Evolutionary conservation across 2,797 vertebrate genomes (phyloP).

Genomic region (Melanotaenia parkinsoni): DNA sequence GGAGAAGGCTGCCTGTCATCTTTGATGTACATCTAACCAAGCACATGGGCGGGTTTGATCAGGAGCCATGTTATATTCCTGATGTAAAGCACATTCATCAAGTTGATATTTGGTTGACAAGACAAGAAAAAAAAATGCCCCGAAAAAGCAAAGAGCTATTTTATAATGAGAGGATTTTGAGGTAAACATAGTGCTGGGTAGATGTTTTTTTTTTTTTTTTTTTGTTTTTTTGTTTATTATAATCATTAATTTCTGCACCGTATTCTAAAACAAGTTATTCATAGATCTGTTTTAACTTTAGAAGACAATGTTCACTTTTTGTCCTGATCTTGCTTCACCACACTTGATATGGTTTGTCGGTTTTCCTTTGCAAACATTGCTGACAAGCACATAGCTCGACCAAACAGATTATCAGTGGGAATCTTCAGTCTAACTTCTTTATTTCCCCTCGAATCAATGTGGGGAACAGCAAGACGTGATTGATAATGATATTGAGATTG

Average conservation of each 20-base stretch:
- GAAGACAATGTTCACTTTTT: constrained; percentile 18
- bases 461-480: constrained; percentile 85
- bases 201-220: neutral
- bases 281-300: constrained; percentile 14
- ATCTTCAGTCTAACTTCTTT: constrained; percentile 88
- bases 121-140: constrained; percentile 36
- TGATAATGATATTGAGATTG: constrained; percentile 93
- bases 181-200: constrained; percentile 34
- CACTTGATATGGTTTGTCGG: constrained; percentile 50
- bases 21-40: constrained; percentile 83
- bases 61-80: constrained; percentile 58
- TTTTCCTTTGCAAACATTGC: constrained; percentile 65
- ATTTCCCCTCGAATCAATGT: constrained; percentile 86
- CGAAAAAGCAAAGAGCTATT: constrained; percentile 34
- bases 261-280: constrained; percentile 45
- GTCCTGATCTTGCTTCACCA: constrained; percentile 34
- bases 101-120: constrained; percentile 67
- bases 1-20: constrained; percentile 86
- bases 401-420: constrained; percentile 88
- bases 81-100: constrained; percentile 73
- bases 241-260: constrained; percentile 35
- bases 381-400: constrained; percentile 84
- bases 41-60: constrained; percentile 84
- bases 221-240: neutral
- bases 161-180: constrained; percentile 55